A percentile compares a stretch with the other conserved stretches of the same genome.
These are phyloP conservation scores for Dryoscopus gambensis DNA, from an alignment of 2,113 vertebrate species.

Conservation along the genomic window DNA sequence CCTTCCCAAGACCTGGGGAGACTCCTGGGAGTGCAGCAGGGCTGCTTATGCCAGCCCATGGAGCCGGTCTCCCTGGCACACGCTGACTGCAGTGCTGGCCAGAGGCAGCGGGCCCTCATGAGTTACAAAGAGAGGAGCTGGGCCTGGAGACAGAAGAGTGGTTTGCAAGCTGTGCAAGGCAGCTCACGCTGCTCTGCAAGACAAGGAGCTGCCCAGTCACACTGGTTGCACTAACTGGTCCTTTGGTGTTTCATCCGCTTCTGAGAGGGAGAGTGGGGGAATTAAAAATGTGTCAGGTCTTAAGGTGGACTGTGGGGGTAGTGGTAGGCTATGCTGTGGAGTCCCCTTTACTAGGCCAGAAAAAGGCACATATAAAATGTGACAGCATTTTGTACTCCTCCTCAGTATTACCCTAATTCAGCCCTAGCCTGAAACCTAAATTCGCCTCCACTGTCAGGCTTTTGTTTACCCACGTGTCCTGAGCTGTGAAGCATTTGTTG, in stretches of 20 bases:
- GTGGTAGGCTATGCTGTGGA: background rate
- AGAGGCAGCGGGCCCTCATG: background rate
- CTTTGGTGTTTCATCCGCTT: background rate
- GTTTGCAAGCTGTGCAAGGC: background rate
- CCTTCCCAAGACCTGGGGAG: background rate
- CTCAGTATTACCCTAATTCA: background rate
- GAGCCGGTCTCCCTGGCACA: background rate
- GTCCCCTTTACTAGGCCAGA: background rate
- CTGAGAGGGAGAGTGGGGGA: background rate
- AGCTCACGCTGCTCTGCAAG: rapidly evolving
- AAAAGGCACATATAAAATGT: background rate
- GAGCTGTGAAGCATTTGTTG: background rate
- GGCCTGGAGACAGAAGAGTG: background rate
- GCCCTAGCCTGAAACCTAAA: background rate
- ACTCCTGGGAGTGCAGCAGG: background rate
- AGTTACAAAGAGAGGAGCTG: background rate
- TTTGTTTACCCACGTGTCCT: background rate
- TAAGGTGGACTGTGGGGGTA: background rate
- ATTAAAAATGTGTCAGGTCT: background rate
- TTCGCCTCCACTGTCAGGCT: background rate
- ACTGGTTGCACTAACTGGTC: background rate
- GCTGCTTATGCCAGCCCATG: background rate
- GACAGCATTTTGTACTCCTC: background rate
- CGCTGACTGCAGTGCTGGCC: background rate
- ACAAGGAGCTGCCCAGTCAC: background rate